Conservation (phyloP, 2,113 vertebrate species). For the Cisticola juncidis region DNA sequence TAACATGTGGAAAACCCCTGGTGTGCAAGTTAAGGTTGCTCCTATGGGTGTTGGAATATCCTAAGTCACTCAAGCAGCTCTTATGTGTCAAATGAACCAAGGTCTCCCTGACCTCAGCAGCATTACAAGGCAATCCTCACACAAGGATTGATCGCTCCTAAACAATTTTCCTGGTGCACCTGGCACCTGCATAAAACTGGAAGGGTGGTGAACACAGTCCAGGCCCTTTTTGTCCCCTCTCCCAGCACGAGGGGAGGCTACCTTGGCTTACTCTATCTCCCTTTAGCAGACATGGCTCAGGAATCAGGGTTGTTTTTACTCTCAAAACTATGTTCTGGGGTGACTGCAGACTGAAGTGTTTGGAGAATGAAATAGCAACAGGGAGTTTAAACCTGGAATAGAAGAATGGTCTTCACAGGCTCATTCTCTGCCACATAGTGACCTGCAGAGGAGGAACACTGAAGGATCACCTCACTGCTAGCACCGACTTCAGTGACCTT, state of each 20-base stretch:
- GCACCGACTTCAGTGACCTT: not conserved
- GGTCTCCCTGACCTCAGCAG: slow-evolving; percentile 42
- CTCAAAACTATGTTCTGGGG: not conserved
- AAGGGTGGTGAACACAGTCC: not conserved
- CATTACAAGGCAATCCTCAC: slow-evolving; percentile 29
- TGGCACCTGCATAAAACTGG: not conserved
- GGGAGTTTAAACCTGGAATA: not conserved
- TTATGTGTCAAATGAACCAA: slow-evolving; percentile 50
- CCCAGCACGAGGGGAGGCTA: accelerated
- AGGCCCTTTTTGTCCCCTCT: not conserved
- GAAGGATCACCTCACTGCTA: not conserved
- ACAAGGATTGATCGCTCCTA: not conserved
- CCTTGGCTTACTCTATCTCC: not conserved
- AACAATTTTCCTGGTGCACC: not conserved
- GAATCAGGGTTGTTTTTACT: not conserved
- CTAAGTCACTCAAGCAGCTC: slow-evolving; percentile 50
- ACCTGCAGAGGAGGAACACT: not conserved
- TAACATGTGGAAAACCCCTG: slow-evolving; percentile 1
- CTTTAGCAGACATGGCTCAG: not conserved
- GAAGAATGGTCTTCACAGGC: not conserved
- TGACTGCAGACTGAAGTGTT: not conserved
- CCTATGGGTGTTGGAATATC: slow-evolving; percentile 22
- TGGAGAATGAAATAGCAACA: not conserved
- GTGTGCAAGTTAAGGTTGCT: slow-evolving; percentile 7
- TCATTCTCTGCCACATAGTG: not conserved